Evolutionary conservation across 2,797 vertebrate species (phyloP).

Genomic region (Helostoma temminkii): DNA sequence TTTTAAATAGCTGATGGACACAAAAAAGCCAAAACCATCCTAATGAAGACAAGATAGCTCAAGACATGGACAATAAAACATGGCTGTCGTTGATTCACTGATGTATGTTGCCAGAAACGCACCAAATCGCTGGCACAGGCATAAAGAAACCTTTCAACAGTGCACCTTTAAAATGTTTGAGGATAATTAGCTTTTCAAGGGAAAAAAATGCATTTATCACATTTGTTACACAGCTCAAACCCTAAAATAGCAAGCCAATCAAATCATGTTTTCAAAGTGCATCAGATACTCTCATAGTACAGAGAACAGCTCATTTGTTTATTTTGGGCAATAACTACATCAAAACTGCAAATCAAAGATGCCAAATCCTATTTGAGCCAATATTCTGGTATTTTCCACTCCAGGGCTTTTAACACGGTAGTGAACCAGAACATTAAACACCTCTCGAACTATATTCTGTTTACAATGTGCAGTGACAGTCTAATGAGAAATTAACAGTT

Average conservation of each 20-base stretch:
- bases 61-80: not conserved
- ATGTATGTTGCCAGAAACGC: no score
- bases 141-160: no score
- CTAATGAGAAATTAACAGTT: conserved; percentile 89
- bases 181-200: no score
- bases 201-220: no score
- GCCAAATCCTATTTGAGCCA: not conserved
- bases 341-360: not conserved
- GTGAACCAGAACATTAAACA: conserved; percentile 15
- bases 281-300: not conserved
- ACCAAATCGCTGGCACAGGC: no score
- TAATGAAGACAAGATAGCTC: not conserved
- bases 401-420: not conserved
- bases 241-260: not conserved
- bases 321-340: not conserved
- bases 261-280: not conserved
- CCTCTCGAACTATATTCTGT: conserved; percentile 42
- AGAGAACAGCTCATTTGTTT: not conserved
- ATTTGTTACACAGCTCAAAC: not conserved
- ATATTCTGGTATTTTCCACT: not conserved
- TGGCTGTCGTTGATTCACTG: no score
- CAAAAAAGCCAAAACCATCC: not conserved
- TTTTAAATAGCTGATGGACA: not conserved
- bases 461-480: conserved; percentile 63
- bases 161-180: no score